Conservation (phyloP, 53 echinoderm and acorn worm genomes). For the Astropecten irregularis region DNA sequence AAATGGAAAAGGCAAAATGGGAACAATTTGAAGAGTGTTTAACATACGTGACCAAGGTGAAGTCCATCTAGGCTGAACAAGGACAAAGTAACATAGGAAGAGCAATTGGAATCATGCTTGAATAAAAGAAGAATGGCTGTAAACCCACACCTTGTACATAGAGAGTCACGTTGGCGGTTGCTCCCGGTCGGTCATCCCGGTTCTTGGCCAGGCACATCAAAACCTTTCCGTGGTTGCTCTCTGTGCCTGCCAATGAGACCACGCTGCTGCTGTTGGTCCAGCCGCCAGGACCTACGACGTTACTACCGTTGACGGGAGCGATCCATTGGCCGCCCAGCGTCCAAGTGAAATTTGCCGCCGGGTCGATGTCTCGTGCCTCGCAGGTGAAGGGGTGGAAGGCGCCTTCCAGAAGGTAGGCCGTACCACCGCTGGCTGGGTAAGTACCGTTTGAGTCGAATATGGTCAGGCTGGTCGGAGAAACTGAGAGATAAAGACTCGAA, state of each 20-base stretch:
- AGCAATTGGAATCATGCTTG: no score
- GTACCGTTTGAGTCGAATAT: not conserved
- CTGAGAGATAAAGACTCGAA: not conserved
- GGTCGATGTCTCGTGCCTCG: not conserved
- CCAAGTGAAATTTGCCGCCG: constrained; percentile 8
- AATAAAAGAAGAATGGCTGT: no score
- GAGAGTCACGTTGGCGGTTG: not conserved
- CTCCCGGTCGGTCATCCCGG: not conserved
- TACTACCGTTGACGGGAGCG: not conserved
- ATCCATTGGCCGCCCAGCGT: not conserved
- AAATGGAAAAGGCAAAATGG: no score
- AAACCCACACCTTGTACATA: not conserved
- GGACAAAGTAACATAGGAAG: no score
- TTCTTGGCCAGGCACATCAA: not conserved
- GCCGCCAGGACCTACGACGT: not conserved
- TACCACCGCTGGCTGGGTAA: not conserved
- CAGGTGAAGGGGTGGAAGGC: not conserved
- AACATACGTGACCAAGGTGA: no score
- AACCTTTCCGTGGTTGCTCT: not conserved
- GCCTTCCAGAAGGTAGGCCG: not conserved
- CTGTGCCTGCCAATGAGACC: not conserved
- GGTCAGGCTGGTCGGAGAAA: not conserved
- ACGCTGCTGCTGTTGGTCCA: not conserved
- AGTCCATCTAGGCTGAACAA: no score
- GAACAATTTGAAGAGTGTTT: no score